phyloP scores from a whole-genome alignment of 2,888 invertebrate species.

The Drosophila flavopinicola region DNA sequence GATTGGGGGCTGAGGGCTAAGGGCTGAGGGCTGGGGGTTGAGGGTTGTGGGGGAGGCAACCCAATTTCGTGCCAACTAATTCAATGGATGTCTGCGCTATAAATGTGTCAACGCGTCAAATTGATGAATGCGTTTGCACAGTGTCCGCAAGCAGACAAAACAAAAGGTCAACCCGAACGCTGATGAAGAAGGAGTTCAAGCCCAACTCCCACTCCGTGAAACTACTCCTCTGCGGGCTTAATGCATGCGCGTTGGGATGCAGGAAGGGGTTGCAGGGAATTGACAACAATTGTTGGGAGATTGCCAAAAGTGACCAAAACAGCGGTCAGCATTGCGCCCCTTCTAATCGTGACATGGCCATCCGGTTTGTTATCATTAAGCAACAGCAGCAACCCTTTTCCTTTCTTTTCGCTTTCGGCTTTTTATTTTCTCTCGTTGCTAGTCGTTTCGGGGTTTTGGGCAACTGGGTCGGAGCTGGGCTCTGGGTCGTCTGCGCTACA shows the following conservation, averaged over 20 bases:
- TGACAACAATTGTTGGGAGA: slow-evolving; percentile 69
- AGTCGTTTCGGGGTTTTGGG: slow-evolving; percentile 5
- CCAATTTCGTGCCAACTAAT: slow-evolving; percentile 53
- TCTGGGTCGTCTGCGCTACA: neutral
- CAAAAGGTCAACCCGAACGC: slow-evolving; percentile 45
- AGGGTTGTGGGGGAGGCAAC: slow-evolving; percentile 7
- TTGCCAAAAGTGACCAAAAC: slow-evolving; percentile 80
- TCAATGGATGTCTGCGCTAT: slow-evolving; percentile 51
- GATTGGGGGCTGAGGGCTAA: neutral
- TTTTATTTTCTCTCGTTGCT: neutral
- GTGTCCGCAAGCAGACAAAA: slow-evolving; percentile 11
- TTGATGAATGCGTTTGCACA: slow-evolving; percentile 60
- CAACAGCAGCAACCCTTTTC: slow-evolving; percentile 64
- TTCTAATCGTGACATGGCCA: slow-evolving; percentile 50
- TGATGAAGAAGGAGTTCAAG: no score
- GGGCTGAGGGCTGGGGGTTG: neutral
- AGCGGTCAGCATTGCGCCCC: slow-evolving; percentile 64
- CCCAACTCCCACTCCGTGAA: neutral
- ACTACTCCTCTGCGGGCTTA: slow-evolving; percentile 36
- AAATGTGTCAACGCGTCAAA: slow-evolving; percentile 73
- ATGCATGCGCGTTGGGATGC: slow-evolving; percentile 10
- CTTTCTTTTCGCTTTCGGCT: no score
- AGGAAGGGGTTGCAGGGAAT: slow-evolving; percentile 54
- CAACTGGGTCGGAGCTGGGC: slow-evolving; percentile 13
- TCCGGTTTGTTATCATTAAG: slow-evolving; percentile 78